Evolutionary conservation across 2,113 vertebrate genomes (phyloP).

Genomic region (Sturnus vulgaris): DNA sequence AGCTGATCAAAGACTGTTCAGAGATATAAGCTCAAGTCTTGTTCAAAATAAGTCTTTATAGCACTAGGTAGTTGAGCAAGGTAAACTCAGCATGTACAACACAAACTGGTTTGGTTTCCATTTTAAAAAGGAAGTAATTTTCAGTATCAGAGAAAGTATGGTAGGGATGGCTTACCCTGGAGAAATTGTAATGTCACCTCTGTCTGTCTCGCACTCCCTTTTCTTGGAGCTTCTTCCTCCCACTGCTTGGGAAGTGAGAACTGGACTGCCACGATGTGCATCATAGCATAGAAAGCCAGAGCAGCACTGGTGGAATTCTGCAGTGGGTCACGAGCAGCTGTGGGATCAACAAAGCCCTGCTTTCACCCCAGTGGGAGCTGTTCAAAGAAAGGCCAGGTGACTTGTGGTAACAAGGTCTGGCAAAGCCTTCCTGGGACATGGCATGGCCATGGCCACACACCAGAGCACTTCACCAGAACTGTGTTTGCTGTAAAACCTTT

Average conservation of each 20-base stretch:
- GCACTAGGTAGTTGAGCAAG: background rate
- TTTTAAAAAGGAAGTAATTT: background rate
- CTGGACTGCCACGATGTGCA: background rate
- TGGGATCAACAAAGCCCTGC: background rate
- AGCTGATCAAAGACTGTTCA: background rate
- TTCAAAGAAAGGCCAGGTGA: background rate
- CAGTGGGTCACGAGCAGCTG: background rate
- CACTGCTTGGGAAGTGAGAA: background rate
- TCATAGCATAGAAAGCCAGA: background rate
- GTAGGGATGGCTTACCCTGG: background rate
- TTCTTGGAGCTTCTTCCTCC: background rate
- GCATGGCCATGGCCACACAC: rapidly evolving
- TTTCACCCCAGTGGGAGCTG: background rate
- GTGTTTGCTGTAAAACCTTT: background rate
- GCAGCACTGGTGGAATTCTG: background rate
- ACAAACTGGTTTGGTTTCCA: background rate
- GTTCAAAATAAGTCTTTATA: slow-evolving; percentile 39
- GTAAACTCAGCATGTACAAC: background rate
- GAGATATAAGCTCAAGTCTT: background rate
- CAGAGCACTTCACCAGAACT: background rate
- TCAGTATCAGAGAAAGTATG: background rate
- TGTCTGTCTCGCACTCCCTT: background rate
- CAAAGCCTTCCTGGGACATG: background rate
- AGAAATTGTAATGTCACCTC: background rate
- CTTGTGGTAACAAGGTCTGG: background rate